Evolutionary conservation across 2,797 vertebrate species (phyloP).

Genomic region (Percopsis omiscomaycus): DNA sequence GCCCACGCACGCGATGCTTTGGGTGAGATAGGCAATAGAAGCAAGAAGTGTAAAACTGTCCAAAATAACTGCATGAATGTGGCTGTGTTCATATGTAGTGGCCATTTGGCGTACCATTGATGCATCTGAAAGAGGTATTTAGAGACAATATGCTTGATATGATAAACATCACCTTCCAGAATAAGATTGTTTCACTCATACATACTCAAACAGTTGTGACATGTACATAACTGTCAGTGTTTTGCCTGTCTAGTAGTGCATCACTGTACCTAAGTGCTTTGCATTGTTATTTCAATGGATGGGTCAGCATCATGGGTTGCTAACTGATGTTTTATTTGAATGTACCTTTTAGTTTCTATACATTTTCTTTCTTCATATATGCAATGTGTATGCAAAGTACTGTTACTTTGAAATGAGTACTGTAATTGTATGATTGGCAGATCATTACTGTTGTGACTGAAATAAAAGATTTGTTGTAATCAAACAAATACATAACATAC

Average conservation of each 20-base stretch:
- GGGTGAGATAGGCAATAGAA: constrained; percentile 20
- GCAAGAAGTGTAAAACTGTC: constrained; percentile 20
- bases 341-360: constrained; percentile 27
- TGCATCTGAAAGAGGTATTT: constrained; percentile 1
- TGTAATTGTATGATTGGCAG: constrained; percentile 62
- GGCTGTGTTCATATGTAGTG: constrained; percentile 36
- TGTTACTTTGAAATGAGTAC: constrained; percentile 45
- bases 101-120: constrained; percentile 23
- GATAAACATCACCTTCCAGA: constrained; percentile 8
- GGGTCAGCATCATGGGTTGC: constrained; percentile 41
- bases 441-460: constrained; percentile 62
- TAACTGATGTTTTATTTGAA: constrained; percentile 42
- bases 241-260: constrained; percentile 22
- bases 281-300: constrained; percentile 32
- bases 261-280: constrained; percentile 33
- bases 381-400: constrained; percentile 28
- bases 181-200: constrained; percentile 1
- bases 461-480: constrained; percentile 50
- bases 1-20: constrained; percentile 34
- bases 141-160: constrained; percentile 26
- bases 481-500: neutral
- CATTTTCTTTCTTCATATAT: constrained; percentile 33
- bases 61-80: constrained; percentile 46
- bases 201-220: neutral
- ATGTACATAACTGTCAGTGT: constrained; percentile 4